phyloP scores from a whole-genome alignment of 2,113 vertebrate species.

The Elephas maximus region DNA sequence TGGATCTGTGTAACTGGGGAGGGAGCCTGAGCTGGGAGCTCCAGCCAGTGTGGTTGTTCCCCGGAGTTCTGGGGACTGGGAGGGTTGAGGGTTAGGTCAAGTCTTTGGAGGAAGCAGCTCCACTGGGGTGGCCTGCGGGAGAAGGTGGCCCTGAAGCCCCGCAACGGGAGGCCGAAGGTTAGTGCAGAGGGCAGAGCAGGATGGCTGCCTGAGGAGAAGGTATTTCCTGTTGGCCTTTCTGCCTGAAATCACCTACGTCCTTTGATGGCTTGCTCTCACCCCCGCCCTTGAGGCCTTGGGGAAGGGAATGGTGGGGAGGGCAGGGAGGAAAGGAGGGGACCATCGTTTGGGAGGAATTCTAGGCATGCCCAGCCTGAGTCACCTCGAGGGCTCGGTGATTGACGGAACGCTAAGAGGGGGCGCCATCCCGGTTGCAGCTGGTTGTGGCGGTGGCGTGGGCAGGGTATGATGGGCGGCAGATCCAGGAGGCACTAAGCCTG shows the following conservation, averaged over 20 bases:
- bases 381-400: neutral
- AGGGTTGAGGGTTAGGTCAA: too few relatives aligned
- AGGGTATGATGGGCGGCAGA: neutral
- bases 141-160: neutral
- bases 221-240: neutral
- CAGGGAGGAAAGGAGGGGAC: neutral
- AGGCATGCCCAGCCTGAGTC: neutral
- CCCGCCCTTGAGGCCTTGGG: neutral
- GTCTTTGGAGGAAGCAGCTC: neutral
- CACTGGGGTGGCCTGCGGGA: neutral
- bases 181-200: neutral
- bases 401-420: rapidly evolving
- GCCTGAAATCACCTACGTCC: neutral
- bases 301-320: neutral
- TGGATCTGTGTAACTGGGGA: neutral
- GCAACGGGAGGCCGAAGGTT: neutral
- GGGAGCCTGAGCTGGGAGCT: neutral
- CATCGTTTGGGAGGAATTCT: rapidly evolving
- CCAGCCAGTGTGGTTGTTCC: neutral
- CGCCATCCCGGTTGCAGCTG: neutral
- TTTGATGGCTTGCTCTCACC: neutral
- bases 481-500: neutral
- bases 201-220: neutral
- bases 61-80: neutral
- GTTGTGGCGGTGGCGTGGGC: neutral